phyloP scores from a whole-genome alignment of 2,888 invertebrate species.

The Cheilosia scutellata region DNA sequence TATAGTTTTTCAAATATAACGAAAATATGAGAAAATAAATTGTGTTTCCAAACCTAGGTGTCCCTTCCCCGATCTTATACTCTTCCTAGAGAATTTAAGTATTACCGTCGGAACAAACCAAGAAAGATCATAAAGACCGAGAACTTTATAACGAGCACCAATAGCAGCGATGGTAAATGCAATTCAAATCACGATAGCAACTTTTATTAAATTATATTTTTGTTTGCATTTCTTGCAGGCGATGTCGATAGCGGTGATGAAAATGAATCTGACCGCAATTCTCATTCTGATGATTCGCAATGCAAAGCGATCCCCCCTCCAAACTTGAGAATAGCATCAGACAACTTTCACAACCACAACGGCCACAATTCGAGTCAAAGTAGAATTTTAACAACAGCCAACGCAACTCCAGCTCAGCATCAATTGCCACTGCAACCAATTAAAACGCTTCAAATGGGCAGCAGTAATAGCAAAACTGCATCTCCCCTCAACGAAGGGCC shows the following conservation, averaged over 20 bases:
- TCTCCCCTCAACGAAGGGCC: conserved; percentile 52
- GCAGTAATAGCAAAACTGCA: conserved; percentile 56
- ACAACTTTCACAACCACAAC: conserved; percentile 75
- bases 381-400: conserved; percentile 26
- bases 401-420: conserved; percentile 33
- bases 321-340: conserved; percentile 68
- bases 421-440: conserved; percentile 39
- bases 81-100: conserved; percentile 93
- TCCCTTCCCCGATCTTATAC: conserved; percentile 94
- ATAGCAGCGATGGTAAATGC: conserved; percentile 91
- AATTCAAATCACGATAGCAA: background rate
- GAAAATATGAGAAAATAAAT: background rate
- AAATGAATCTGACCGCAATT: conserved; percentile 86
- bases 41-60: conserved; percentile 85
- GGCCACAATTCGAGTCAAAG: conserved; percentile 69
- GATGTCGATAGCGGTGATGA: conserved; percentile 93
- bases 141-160: conserved; percentile 91
- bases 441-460: conserved; percentile 48
- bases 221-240: conserved; percentile 82
- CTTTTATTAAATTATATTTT: background rate
- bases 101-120: conserved; percentile 87
- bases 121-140: conserved; percentile 87
- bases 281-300: conserved; percentile 79
- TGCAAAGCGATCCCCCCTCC: conserved; percentile 55
- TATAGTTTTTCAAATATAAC: conserved; percentile 79